A percentile compares a stretch with the other conserved stretches of the same genome.
Conservation (phyloP, 2,113 vertebrate genomes). For the Gavialis gangeticus region DNA sequence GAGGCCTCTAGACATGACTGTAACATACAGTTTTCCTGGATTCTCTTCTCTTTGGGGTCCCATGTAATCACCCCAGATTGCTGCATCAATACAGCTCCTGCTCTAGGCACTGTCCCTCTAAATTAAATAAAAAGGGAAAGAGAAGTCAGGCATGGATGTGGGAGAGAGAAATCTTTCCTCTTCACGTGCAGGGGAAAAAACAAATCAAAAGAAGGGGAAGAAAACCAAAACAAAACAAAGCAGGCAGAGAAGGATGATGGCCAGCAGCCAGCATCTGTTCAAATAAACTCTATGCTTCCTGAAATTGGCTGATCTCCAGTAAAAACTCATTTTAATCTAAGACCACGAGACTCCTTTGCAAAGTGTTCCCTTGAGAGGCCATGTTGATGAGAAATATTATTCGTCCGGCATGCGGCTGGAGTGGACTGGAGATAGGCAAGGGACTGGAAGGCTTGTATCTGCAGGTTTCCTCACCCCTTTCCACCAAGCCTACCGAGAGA, state of each 20-base stretch:
- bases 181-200: neutral
- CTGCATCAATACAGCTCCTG: neutral
- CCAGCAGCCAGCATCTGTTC: conserved; percentile 60
- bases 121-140: neutral
- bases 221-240: neutral
- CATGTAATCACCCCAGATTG: neutral
- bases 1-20: neutral
- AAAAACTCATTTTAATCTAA: conserved; percentile 78
- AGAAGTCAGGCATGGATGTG: rapidly evolving
- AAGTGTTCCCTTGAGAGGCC: conserved; percentile 67
- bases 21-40: neutral
- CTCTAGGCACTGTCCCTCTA: neutral
- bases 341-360: conserved; percentile 58
- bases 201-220: neutral
- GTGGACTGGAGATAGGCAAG: neutral
- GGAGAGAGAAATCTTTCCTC: neutral
- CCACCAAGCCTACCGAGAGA: neutral
- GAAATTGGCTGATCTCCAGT: conserved; percentile 72
- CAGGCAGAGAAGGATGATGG: conserved; percentile 41
- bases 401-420: conserved; percentile 16
- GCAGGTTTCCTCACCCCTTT: neutral
- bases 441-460: neutral
- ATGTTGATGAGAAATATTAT: conserved; percentile 12
- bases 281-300: conserved; percentile 67
- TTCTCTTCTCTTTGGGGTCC: neutral